A percentile compares a stretch with the other conserved stretches of the same genome.
Conservation (phyloP, 2,888 invertebrate species). For the Allacma fusca region DNA sequence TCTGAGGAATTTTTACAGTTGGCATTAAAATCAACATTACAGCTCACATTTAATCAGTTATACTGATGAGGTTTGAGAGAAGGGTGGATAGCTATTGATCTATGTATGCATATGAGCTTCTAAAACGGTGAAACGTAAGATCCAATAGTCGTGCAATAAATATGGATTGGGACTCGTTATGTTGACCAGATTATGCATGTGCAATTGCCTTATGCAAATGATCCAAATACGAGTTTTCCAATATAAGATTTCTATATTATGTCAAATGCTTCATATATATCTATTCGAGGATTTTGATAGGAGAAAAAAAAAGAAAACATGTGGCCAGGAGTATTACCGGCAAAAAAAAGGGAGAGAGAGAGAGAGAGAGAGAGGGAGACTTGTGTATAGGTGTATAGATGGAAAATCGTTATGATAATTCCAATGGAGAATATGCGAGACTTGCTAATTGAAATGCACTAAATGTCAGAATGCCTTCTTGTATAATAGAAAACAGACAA, state of each 20-base stretch:
- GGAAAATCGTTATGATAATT: conserved; percentile 14
- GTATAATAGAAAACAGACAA: conserved; percentile 19
- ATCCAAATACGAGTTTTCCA: neutral
- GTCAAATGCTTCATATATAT: neutral
- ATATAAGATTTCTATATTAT: neutral
- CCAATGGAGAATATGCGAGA: neutral
- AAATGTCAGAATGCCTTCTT: conserved; percentile 19
- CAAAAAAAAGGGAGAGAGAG: neutral
- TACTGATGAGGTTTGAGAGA: too few species aligned
- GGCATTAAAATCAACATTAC: too few species aligned
- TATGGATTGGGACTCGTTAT: conserved; percentile 1
- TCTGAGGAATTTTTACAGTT: too few species aligned
- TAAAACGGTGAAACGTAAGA: too few species aligned
- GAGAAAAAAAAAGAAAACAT: neutral
- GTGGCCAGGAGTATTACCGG: neutral
- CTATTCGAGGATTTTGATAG: neutral
- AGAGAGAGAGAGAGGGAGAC: too few species aligned
- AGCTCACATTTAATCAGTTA: too few species aligned
- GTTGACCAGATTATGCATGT: neutral
- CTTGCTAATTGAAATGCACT: conserved; percentile 31
- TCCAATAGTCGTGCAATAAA: neutral
- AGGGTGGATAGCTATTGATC: too few species aligned
- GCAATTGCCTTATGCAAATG: conserved; percentile 2
- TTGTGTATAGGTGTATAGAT: too few species aligned
- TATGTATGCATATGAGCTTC: too few species aligned